Evolutionary conservation across 2,888 invertebrate species (phyloP).

Genomic region (Cryptocephalus moraei): DNA sequence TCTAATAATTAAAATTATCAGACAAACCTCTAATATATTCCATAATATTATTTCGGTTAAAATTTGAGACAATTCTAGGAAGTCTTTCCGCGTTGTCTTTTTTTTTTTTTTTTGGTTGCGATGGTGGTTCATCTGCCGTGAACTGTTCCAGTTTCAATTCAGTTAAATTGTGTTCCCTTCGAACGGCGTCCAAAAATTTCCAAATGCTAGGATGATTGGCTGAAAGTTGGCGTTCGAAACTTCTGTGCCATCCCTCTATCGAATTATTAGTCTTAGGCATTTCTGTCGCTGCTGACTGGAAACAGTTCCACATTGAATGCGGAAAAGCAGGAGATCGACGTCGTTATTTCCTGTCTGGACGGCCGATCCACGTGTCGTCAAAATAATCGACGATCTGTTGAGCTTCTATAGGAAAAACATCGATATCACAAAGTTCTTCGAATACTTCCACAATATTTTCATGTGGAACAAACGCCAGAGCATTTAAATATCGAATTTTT

Average conservation of each 20-base stretch:
- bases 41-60: too few species aligned
- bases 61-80: too few species aligned
- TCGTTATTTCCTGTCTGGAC: slow-evolving; percentile 1
- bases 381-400: slow-evolving; percentile 2
- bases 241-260: slow-evolving; percentile 1
- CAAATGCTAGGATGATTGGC: not conserved
- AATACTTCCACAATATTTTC: not conserved
- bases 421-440: not conserved
- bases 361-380: slow-evolving; percentile 5
- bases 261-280: slow-evolving; percentile 1
- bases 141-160: too few species aligned
- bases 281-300: not conserved
- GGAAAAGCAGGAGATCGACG: not conserved
- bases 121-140: too few species aligned
- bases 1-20: too few species aligned
- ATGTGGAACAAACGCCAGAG: slow-evolving; percentile 1
- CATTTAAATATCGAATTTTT: not conserved
- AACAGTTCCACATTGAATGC: slow-evolving; percentile 2
- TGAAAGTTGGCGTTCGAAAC: slow-evolving; percentile 1
- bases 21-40: too few species aligned
- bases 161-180: slow-evolving; percentile 1
- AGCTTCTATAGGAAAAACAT: slow-evolving; percentile 1
- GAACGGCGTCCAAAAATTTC: slow-evolving; percentile 1
- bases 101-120: too few species aligned
- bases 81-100: too few species aligned